phyloP scores from a whole-genome alignment of 2,888 invertebrate species.

The Macaria notata region DNA sequence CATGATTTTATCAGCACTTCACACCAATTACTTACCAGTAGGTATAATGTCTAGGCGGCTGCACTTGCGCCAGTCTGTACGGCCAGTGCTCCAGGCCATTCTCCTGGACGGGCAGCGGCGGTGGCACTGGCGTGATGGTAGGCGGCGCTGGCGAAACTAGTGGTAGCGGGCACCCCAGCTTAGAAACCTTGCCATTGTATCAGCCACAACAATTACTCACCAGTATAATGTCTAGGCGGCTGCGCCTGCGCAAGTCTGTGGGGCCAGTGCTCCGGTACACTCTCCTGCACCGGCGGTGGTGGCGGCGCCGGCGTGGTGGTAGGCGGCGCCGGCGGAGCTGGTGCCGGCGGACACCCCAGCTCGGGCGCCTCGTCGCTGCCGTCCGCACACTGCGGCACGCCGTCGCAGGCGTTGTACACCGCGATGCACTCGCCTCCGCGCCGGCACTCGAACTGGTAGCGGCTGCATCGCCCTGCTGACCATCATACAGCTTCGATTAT shows the following conservation, averaged over 20 bases:
- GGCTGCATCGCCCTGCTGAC: conserved; percentile 84
- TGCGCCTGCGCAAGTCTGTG: conserved; percentile 72
- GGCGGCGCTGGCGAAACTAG: conserved; percentile 47
- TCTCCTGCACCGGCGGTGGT: conserved; percentile 9
- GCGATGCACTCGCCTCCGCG: conserved; percentile 95
- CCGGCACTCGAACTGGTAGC: conserved; percentile 94
- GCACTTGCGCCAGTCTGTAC: conserved; percentile 70
- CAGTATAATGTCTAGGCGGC: conserved; percentile 54
- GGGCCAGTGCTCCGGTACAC: conserved; percentile 58
- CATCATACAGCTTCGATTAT: not conserved
- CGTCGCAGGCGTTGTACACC: conserved; percentile 97
- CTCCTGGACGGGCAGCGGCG: conserved; percentile 10
- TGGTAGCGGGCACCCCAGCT: conserved; percentile 87
- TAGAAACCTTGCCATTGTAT: conserved; percentile 95
- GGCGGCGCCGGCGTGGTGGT: conserved; percentile 27
- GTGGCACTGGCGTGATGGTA: conserved; percentile 29
- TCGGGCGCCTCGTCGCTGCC: conserved; percentile 95
- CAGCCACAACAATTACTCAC: conserved; percentile 30
- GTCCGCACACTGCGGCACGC: conserved; percentile 95
- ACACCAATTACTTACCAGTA: conserved; percentile 35
- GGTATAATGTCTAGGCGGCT: conserved; percentile 56
- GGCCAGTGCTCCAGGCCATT: conserved; percentile 57
- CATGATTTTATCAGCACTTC: not conserved
- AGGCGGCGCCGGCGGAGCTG: conserved; percentile 44
- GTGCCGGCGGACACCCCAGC: conserved; percentile 86